A percentile compares a stretch with the other conserved stretches of the same genome.
Evolutionary conservation across 2,113 vertebrate genomes (phyloP).

Genomic region (Gobius niger): DNA sequence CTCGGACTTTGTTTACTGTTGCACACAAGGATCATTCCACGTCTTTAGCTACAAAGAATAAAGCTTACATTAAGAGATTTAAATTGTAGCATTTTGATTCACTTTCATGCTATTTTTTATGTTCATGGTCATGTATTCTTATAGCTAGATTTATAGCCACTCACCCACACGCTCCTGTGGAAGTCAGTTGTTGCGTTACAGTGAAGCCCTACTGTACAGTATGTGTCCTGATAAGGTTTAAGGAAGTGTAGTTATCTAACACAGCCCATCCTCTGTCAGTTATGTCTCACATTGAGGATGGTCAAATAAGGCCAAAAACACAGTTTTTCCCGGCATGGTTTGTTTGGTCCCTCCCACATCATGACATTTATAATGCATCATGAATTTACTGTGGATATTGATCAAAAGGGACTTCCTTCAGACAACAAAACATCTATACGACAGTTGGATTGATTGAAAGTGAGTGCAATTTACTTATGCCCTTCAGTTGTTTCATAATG

Average conservation of each 20-base stretch:
- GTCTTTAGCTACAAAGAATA: too few species aligned
- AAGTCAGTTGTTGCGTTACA: background rate
- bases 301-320: background rate
- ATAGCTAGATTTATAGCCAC: too few species aligned
- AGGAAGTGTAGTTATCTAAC: slow-evolving; percentile 63
- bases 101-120: too few species aligned
- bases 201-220: background rate
- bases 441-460: slow-evolving; percentile 23
- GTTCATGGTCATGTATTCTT: too few species aligned
- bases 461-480: slow-evolving; percentile 39
- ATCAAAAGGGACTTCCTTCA: background rate
- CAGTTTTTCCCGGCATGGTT: slow-evolving; percentile 13
- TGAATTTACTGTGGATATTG: background rate
- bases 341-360: background rate
- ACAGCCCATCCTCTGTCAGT: slow-evolving; percentile 36
- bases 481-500: too few species aligned
- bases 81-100: too few species aligned
- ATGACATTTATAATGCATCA: background rate
- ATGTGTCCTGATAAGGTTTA: slow-evolving; percentile 36
- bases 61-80: too few species aligned
- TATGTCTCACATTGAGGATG: slow-evolving; percentile 8
- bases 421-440: background rate
- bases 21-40: too few species aligned
- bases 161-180: background rate
- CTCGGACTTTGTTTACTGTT: too few species aligned